phyloP scores from a whole-genome alignment of 2,888 invertebrate species.

The Chloroclystis v-ata region DNA sequence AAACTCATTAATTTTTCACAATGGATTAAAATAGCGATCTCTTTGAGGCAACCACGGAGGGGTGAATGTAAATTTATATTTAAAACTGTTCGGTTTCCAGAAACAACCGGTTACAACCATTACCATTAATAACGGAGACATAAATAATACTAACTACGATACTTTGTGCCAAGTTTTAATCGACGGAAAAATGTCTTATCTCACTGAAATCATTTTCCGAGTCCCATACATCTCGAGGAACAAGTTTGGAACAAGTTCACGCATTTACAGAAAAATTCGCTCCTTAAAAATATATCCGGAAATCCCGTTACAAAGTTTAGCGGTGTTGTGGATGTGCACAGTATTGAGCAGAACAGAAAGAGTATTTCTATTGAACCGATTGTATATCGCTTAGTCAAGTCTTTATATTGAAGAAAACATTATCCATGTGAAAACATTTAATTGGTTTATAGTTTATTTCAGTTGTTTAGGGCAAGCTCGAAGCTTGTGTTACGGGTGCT shows the following conservation, averaged over 20 bases:
- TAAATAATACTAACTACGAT: conserved; percentile 15
- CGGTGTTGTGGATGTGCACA: conserved; percentile 22
- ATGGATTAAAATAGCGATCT: too few relatives aligned
- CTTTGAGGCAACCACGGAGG: too few relatives aligned
- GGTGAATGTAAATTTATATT: too few relatives aligned
- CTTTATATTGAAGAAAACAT: neutral
- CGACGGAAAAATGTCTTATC: conserved; percentile 17
- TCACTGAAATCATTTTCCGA: conserved; percentile 18
- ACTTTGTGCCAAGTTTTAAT: conserved; percentile 26
- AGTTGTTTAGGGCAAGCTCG: too few relatives aligned
- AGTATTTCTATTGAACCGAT: too few relatives aligned
- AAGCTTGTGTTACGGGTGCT: too few relatives aligned
- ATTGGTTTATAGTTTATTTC: too few relatives aligned
- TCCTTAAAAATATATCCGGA: conserved; percentile 31
- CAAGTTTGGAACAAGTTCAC: conserved; percentile 24
- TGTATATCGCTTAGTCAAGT: too few relatives aligned
- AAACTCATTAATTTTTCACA: too few relatives aligned
- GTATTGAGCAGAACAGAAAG: neutral
- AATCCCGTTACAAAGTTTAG: conserved; percentile 37
- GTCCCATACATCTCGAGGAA: conserved; percentile 17
- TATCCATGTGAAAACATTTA: too few relatives aligned
- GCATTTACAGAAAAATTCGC: conserved; percentile 15
- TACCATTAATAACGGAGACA: conserved; percentile 12
- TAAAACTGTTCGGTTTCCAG: neutral
- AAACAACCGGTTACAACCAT: conserved; percentile 1